Conservation (phyloP, 2,113 vertebrate genomes). For the Orcinus orca region DNA sequence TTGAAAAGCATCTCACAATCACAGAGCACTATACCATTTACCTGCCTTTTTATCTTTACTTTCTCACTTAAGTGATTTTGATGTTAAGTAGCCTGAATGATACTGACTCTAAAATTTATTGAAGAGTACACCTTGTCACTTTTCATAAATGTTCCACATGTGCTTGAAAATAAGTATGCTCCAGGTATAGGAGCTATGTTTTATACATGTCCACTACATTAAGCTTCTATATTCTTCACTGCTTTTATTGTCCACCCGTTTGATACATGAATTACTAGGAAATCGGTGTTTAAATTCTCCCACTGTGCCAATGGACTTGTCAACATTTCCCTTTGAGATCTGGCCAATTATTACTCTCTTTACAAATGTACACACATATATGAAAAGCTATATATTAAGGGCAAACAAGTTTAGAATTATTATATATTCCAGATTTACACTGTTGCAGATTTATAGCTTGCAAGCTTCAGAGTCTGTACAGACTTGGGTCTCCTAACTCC, state of each 20-base stretch:
- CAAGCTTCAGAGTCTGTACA: background rate
- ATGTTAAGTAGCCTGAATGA: background rate
- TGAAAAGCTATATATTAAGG: background rate
- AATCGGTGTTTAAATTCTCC: background rate
- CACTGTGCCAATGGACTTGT: background rate
- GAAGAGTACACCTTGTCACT: background rate
- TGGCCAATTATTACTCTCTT: background rate
- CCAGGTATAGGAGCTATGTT: background rate
- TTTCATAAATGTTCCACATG: background rate
- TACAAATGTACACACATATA: background rate
- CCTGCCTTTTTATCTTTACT: background rate
- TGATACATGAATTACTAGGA: background rate
- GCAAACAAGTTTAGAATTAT: background rate
- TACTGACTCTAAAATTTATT: background rate
- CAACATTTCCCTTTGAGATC: background rate
- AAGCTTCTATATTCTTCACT: background rate
- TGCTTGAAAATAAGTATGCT: background rate
- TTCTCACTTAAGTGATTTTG: background rate
- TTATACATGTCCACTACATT: background rate
- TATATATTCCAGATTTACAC: background rate
- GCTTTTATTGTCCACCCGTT: background rate
- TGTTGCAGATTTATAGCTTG: background rate
- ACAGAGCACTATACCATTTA: background rate
- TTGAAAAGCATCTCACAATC: background rate
- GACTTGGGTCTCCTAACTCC: background rate